These are phyloP conservation scores for Lymantria monacha DNA, from an alignment of 2,888 invertebrate species.

Conservation along the genomic window DNA sequence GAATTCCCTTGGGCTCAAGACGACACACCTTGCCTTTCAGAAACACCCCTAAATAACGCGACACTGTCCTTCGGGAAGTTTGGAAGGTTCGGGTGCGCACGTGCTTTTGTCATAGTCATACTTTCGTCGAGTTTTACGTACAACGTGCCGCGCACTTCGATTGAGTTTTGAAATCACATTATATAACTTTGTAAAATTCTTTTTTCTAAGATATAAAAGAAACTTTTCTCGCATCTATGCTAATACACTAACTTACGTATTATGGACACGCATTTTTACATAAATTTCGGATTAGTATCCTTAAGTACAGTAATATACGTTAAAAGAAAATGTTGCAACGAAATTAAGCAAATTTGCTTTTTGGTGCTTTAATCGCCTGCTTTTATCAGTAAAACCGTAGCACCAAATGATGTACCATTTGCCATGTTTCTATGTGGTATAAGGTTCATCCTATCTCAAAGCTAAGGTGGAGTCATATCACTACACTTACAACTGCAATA, in stretches of 20 bases:
- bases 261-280: background rate
- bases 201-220: constrained; percentile 51
- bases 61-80: constrained; percentile 77
- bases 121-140: constrained; percentile 74
- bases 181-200: constrained; percentile 62
- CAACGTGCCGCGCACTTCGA: constrained; percentile 75
- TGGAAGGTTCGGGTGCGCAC: constrained; percentile 69
- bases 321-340: too few relatives aligned
- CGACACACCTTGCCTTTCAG: constrained; percentile 79
- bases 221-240: constrained; percentile 38
- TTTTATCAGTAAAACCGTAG: too few relatives aligned
- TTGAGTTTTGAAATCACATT: constrained; percentile 66
- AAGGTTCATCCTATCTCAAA: too few relatives aligned
- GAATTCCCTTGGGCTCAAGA: constrained; percentile 68
- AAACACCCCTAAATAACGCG: constrained; percentile 72
- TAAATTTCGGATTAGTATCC: too few relatives aligned
- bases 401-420: too few relatives aligned
- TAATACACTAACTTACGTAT: constrained; percentile 38
- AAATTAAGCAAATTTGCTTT: too few relatives aligned
- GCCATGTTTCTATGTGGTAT: too few relatives aligned
- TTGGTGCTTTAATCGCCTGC: too few relatives aligned
- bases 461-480: too few relatives aligned
- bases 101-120: constrained; percentile 79
- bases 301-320: too few relatives aligned
- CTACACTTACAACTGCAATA: too few relatives aligned